Percentiles rank a stretch among this genome's conserved stretches.
Evolutionary conservation across 2,113 vertebrate genomes (phyloP).

Genomic region (Dicrurus megarhynchus): DNA sequence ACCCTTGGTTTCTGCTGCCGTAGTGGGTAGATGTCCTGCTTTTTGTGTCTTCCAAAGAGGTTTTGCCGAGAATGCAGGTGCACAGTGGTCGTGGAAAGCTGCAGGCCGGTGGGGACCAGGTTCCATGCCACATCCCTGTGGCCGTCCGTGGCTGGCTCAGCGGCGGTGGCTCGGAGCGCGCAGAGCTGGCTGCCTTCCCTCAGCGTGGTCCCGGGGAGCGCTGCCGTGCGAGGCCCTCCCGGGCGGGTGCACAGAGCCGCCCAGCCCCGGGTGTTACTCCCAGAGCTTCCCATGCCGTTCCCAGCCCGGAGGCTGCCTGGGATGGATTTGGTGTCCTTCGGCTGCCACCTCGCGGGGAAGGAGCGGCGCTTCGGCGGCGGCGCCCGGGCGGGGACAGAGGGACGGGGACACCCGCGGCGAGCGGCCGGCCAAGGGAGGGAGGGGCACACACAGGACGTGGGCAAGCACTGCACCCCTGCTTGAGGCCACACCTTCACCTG

Average conservation of each 20-base stretch:
- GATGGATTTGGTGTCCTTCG: not conserved
- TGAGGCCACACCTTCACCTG: fast-evolving
- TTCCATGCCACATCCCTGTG: fast-evolving
- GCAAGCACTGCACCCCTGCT: fast-evolving
- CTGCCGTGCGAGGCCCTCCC: not conserved
- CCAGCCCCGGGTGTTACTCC: fast-evolving
- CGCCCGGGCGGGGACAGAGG: not conserved
- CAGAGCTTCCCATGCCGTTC: fast-evolving
- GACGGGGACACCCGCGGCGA: not conserved
- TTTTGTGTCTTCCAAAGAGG: not conserved
- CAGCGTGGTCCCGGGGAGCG: fast-evolving
- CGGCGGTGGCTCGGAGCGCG: fast-evolving
- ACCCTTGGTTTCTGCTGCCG: not conserved
- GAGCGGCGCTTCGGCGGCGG: not conserved
- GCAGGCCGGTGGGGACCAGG: fast-evolving
- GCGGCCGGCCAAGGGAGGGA: not conserved
- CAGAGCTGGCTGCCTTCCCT: not conserved
- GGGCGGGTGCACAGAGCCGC: fast-evolving
- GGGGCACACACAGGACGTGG: fast-evolving
- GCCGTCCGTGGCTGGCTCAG: fast-evolving
- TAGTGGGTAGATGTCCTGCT: too few species aligned
- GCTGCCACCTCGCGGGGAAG: conserved; percentile 61
- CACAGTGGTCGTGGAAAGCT: fast-evolving
- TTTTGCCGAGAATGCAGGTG: not conserved
- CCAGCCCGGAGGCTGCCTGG: not conserved